Base-by-base conservation (phyloP, 2,113 vertebrate species). In the Alouatta palliata region DNA sequence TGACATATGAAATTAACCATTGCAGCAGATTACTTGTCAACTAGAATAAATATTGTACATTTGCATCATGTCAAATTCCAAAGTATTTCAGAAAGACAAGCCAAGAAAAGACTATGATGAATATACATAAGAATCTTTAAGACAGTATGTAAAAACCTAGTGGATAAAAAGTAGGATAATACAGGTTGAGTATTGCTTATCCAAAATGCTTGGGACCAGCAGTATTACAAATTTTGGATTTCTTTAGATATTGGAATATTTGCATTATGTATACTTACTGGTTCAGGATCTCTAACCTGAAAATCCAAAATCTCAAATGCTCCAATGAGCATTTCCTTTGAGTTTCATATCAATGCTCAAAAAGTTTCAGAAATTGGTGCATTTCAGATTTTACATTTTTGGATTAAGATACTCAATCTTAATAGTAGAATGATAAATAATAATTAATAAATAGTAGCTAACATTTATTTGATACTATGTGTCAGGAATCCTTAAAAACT, bases 401-500 rank as follows among this genome's bases (percentile, higher is more conserved):
- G 43, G 27, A 76, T 76, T 30, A 76, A 27, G 40, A 30, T 77
- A 47, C 75, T 47, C 75, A 77, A 77, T 7, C 43, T 77, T 43
- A 88, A 21, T 0, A 64, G 32, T 25, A 37, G 17, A 23, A 64
- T 54, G 64, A 13, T 77, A 68, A 96, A 75, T 75, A 66, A 80
- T 47, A 40, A 64, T 64, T 64, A 64, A 64, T 64, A 49, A 76
- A 43, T 37, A 73, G 32, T 54, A 83, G 54, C 13, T 47, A 49
- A 61, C 17, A 52, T 75, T 96, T 91, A 49, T 83, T 52, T 77
- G 6, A 12, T 79, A 61, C 37, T 64, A 4, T 40, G 4, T 68
- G 35, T 95, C 25, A 73, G 52, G 58, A 76, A 91, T 92, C 25
- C n/a, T 84, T 77, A 49, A 64, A 86, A 95, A 64, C 47, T 87